Evolutionary conservation across 2,113 vertebrate genomes (phyloP), one percentile per base, ranked within the genome.

Genomic region (Entelurus aequoreus): DNA sequence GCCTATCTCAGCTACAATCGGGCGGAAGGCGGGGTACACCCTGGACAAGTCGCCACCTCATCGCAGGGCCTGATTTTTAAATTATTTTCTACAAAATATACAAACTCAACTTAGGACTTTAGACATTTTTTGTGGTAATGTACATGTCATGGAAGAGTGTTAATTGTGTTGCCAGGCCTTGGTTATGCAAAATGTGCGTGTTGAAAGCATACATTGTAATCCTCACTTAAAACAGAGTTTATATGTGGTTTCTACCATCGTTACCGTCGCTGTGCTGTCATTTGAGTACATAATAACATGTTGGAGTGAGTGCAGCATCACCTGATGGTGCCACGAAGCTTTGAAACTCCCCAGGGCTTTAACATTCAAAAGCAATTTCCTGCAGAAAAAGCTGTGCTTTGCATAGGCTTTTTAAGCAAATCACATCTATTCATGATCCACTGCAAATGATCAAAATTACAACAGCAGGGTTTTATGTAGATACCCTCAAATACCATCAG

Each of bases 271-370:
- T 48, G 36, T 50, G 63, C 65, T 55, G 59, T 62, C 68, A 71
- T 79, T 44, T 68, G 57, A 82, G 48, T 69, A 42, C 66, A 73
- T 71, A 69, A 80, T 65, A 54, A 80, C 68, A 38, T 59, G 56
- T 5, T 48, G 38, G 42, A 40, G 62, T 12, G 28, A 72, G 38
- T 15, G 46, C 59, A 53, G 64, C 60, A 44, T 64, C 79, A 66
- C 51, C 58, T 54, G 61, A 52, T 48, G 14, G 49, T 48, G 38
- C 63, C 35, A 54, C 65, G 54, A 65, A 21, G 35, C 63, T 54
- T 16, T 63, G 35, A 9, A 50, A 47, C 19, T 19, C 19, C 19
- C 2, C 19, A 19, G 19, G 48, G 13, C 12, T 65, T 67, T 46
- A 44, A 69, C 67, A 69, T 72, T 71, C 52, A 66, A 77, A 62